Evolutionary conservation across 2,797 vertebrate genomes (phyloP).

Genomic region (Staurois parvus): DNA sequence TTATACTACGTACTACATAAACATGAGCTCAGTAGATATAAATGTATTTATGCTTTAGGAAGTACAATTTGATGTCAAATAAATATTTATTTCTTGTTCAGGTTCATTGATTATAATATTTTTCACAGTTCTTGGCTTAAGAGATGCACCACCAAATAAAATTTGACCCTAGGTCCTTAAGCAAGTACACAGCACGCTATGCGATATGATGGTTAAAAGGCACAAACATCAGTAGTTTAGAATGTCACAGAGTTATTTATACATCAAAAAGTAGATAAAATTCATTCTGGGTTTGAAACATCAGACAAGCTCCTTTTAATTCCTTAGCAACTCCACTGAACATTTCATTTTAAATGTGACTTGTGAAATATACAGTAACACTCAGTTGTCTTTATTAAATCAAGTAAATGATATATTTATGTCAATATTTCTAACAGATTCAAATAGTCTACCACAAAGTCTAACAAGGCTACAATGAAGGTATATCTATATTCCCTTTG

Average conservation of each 20-base stretch:
- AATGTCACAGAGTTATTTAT: slow-evolving; percentile 46
- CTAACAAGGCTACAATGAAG: too few relatives aligned
- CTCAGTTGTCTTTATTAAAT: background rate
- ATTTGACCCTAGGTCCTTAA: slow-evolving; percentile 14
- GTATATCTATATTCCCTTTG: too few relatives aligned
- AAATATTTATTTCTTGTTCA: background rate
- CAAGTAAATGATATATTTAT: background rate
- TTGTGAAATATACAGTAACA: slow-evolving; percentile 17
- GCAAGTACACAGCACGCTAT: background rate
- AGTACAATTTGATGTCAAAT: too few relatives aligned
- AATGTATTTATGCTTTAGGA: too few relatives aligned
- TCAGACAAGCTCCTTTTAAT: slow-evolving; percentile 32
- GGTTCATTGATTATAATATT: background rate
- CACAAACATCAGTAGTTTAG: slow-evolving; percentile 29
- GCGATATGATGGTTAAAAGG: slow-evolving; percentile 38
- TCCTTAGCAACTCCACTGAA: slow-evolving; percentile 17
- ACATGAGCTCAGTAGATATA: too few relatives aligned
- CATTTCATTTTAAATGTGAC: background rate
- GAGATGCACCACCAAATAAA: background rate
- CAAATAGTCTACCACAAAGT: too few relatives aligned
- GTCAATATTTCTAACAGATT: too few relatives aligned
- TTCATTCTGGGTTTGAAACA: slow-evolving; percentile 25
- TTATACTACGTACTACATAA: too few relatives aligned
- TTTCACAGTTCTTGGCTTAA: background rate
- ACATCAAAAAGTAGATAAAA: slow-evolving; percentile 46